Base-by-base conservation (phyloP, 2,113 vertebrate genomes). In the Oreochromis spilurus region DNA sequence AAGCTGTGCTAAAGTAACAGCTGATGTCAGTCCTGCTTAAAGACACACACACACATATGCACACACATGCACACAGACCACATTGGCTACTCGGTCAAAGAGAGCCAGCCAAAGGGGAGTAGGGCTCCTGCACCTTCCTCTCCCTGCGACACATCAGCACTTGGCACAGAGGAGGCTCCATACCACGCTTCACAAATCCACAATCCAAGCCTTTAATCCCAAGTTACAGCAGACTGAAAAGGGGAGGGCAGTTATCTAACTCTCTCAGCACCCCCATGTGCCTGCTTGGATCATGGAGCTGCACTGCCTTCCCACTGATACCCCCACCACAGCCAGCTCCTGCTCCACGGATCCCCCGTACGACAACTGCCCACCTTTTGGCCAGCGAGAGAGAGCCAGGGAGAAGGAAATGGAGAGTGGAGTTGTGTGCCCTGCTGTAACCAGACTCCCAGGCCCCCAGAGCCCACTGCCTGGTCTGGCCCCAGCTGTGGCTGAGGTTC, bases 11-110 rank as follows among this genome's bases (percentile, higher is more conserved):
- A 85, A 62, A 94, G 70, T 85, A 96, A 40, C 95, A 92, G 95
- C 43, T 92, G 95, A 95, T 93, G 94, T 96, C 95, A 82, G 91
- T 89, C 75, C 85, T 92, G 83, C 93, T 86, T 93, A 91, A 95
- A 92, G 91, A 90, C 92, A 65, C 89, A 89, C 57, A 86, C 91
- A 87, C 16, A 65, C 81, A 82, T 17, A 4, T 31, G 14, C 77
- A 77, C 82, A 81, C 60, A 67, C 34, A 67, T 8, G 7, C n/a
- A 43, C 65, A 62, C 40, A 67, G 26, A 48, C 55, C 24, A 45
- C 53, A 79, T 50, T 77, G 55, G 72, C 14, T 81, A 58, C 79
- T 78, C 24, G 24, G 21, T 87, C 86, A 90, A 81, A 91, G 78
- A 89, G 50, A 85, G 67, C 50, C 72, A 79, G 90, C 83, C 82